Evolutionary conservation across 2,888 invertebrate genomes (phyloP).

Genomic region (Trilocha varians): DNA sequence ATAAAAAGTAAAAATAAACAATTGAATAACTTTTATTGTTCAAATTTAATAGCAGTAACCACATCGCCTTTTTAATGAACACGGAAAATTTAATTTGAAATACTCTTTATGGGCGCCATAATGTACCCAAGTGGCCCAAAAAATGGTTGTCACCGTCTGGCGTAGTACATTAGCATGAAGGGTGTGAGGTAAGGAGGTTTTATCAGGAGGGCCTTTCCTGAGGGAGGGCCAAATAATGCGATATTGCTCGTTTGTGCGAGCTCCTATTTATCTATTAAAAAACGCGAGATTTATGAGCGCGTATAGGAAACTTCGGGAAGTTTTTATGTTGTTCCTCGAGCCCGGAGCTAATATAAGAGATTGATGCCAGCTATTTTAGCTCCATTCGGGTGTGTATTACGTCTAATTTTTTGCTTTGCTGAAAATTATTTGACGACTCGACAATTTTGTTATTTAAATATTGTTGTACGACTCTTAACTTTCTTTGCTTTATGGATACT

Average conservation of each 20-base stretch:
- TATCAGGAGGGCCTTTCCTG: constrained; percentile 72
- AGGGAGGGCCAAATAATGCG: constrained; percentile 72
- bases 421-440: constrained; percentile 1
- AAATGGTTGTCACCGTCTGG: constrained; percentile 74
- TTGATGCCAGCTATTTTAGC: constrained; percentile 59
- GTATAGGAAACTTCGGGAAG: constrained; percentile 66
- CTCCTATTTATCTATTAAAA: constrained; percentile 74
- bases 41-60: constrained; percentile 44
- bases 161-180: constrained; percentile 70
- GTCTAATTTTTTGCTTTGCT: constrained; percentile 18
- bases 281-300: constrained; percentile 63
- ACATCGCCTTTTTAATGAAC: constrained; percentile 68
- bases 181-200: constrained; percentile 69
- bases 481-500: neutral
- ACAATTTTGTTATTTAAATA: constrained; percentile 9
- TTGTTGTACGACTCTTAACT: neutral
- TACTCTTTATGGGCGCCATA: constrained; percentile 68
- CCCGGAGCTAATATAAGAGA: constrained; percentile 60
- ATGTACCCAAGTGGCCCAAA: constrained; percentile 73
- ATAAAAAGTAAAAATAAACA: constrained; percentile 7
- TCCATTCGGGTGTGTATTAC: constrained; percentile 33
- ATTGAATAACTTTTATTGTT: constrained; percentile 26
- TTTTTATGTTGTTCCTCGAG: constrained; percentile 65
- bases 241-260: constrained; percentile 73
- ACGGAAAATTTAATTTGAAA: constrained; percentile 70